phyloP scores from a whole-genome alignment of 1,140 invertebrate genomes.

The Zophobas atratus region DNA sequence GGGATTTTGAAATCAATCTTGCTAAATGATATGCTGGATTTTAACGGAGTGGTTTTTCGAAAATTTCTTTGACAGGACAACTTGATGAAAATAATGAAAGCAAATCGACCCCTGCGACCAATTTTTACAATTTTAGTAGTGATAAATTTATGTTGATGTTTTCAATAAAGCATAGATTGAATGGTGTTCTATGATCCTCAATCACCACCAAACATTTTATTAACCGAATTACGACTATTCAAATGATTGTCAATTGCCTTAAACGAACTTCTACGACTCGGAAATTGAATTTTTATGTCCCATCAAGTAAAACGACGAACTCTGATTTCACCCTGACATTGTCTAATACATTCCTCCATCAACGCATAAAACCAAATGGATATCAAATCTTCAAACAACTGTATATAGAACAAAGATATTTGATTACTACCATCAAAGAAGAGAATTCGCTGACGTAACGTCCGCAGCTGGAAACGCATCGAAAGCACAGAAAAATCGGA shows the following conservation, averaged over 20 bases:
- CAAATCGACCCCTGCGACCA: no score
- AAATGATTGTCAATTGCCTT: conserved; percentile 11
- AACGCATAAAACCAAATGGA: neutral
- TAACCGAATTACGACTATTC: conserved; percentile 12
- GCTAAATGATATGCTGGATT: no score
- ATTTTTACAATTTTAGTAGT: no score
- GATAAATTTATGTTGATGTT: neutral
- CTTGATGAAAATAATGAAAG: no score
- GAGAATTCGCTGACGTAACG: conserved; percentile 23
- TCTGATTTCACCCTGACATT: neutral
- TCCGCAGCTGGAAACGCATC: conserved; percentile 1
- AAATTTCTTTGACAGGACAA: no score
- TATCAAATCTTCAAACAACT: neutral
- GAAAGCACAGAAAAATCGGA: conserved; percentile 14
- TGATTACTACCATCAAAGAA: conserved; percentile 6
- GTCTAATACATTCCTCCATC: neutral
- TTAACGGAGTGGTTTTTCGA: no score
- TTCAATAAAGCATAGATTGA: neutral
- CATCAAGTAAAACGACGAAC: neutral
- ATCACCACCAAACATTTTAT: conserved; percentile 8
- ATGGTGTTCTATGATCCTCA: neutral
- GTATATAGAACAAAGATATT: conserved; percentile 18
- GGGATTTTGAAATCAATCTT: no score
- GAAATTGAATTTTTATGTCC: conserved; percentile 11
- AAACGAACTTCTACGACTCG: neutral